These are phyloP conservation scores for Drosophila mulleri DNA, from an alignment of 2,888 invertebrate species.

Conservation along the genomic window DNA sequence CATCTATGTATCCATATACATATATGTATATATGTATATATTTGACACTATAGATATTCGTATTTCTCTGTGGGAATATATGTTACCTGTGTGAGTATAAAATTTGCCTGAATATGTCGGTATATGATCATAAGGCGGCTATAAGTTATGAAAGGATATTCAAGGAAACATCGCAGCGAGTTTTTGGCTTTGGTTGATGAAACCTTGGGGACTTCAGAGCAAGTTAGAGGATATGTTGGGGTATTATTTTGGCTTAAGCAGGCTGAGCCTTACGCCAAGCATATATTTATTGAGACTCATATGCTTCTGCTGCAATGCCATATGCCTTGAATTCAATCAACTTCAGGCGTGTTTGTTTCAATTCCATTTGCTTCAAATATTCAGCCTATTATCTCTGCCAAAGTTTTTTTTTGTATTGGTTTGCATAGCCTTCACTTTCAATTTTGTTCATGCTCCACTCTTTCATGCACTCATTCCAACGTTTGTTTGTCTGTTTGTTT, in stretches of 20 bases:
- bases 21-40: slow-evolving; percentile 14
- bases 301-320: neutral
- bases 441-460: neutral
- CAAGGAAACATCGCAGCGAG: neutral
- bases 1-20: too few species aligned
- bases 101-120: neutral
- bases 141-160: neutral
- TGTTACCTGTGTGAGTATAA: neutral
- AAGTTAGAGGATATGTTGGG: neutral
- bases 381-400: neutral
- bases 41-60: slow-evolving; percentile 15
- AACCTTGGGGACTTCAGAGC: neutral
- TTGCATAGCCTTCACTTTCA: neutral
- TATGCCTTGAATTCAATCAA: neutral
- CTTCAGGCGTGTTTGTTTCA: neutral
- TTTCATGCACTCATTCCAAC: neutral
- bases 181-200: neutral
- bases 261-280: neutral
- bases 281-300: neutral
- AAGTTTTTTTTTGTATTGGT: too few species aligned
- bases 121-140: neutral
- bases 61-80: neutral
- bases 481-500: too few species aligned
- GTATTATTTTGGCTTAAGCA: neutral
- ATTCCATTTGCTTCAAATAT: neutral